These are phyloP conservation scores for Parapristionchus giblindavisi DNA, from an alignment of 2,888 invertebrate species.

Conservation along the genomic window DNA sequence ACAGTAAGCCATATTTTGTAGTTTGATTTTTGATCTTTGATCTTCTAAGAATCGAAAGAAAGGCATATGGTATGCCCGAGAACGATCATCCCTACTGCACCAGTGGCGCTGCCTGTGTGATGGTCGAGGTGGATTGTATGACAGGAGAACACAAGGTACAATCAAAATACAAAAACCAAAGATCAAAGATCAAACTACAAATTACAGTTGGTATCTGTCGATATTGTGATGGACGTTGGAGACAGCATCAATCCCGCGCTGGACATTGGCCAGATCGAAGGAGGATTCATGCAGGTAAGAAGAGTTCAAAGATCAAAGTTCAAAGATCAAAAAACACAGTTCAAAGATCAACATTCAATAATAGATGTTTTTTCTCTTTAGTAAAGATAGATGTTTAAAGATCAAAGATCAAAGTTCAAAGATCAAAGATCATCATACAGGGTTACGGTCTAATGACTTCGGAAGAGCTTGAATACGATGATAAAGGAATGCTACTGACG, in stretches of 20 bases:
- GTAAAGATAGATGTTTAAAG: neutral
- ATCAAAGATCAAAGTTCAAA: too few species aligned
- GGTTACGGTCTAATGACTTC: constrained; percentile 89
- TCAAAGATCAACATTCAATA: neutral
- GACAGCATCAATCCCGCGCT: constrained; percentile 93
- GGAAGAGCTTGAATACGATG: constrained; percentile 87
- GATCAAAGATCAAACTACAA: neutral
- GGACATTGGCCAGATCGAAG: constrained; percentile 95
- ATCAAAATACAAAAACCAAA: neutral
- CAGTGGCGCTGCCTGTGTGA: constrained; percentile 84
- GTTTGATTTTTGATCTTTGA: neutral
- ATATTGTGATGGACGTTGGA: constrained; percentile 96
- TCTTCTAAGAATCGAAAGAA: constrained; percentile 54
- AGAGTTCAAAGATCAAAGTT: neutral
- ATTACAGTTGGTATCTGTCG: constrained; percentile 80
- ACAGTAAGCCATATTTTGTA: constrained; percentile 41
- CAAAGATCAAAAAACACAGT: neutral
- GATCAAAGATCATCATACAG: constrained; percentile 54
- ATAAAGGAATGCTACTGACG: constrained; percentile 79
- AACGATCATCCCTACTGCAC: constrained; percentile 78
- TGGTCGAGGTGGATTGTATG: constrained; percentile 90
- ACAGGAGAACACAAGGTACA: constrained; percentile 88
- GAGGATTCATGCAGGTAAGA: constrained; percentile 83
- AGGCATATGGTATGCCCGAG: constrained; percentile 37
- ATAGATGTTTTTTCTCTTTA: neutral